Evolutionary conservation across 2,888 invertebrate genomes (phyloP), one percentile per base, ranked within the genome.

Genomic region (Cephus runcator): DNA sequence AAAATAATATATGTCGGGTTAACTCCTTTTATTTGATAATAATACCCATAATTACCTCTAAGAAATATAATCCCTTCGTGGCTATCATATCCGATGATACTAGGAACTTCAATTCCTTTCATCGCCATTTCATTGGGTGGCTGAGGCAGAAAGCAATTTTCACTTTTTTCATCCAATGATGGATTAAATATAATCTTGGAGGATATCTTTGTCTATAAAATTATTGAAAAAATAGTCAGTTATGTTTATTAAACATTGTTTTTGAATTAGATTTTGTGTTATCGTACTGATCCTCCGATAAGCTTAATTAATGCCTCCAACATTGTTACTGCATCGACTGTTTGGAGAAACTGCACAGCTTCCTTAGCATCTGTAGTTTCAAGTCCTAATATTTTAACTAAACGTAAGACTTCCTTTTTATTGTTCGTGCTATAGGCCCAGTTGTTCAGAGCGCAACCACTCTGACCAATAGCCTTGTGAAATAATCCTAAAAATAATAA

Each of bases 401-500:
- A 80, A 36, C 77, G 76, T 23, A 71, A 31, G 12, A 31, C 34
- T 1, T 11, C 4, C 23, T 56, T 33, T 11, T 69, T n/a, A 11
- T 15, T 35, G 12, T 69, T 12, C 23, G n/a, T 34, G 0, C 73
- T 75, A 12, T 15, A 69, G 12, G 86, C 83, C 89, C 88, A 89
- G 1, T 86, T 83, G 82, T 87, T 88, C 0, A 80, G 1, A 0
- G 76, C 79, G 0, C 81, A 83, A 4, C 90, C 90, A 73, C 90
- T 90, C 77, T 90, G 90, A 0, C 78, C 11, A 69, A 90, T 90
- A 0, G 85, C 89, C 78, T 89, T 90, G 76, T 90, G 89, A 75
- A 88, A 90, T 56, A 90, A 82, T 71, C 90, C 90, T 90, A 36
- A 12, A 78, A 76, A 23, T 33, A 12, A 23, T 12, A 9, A 33